Evolutionary conservation across 53 echinoderm and acorn worm genomes (phyloP), one percentile per base, ranked within the genome.

Genomic region (Stichopus horrens): DNA sequence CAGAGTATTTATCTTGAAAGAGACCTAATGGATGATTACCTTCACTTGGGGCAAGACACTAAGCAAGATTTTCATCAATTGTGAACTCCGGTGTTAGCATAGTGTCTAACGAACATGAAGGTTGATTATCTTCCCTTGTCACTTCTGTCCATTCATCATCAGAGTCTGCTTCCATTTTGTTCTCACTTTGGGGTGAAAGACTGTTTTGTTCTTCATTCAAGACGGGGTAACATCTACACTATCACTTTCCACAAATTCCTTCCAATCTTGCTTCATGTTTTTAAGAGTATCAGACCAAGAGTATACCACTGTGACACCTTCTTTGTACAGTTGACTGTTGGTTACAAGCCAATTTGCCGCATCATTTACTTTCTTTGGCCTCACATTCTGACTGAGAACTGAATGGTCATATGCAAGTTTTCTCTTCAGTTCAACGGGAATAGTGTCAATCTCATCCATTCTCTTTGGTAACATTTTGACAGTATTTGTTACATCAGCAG

Each of bases 371-470:
- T 83, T 91, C n/a, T 74, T 65, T 83, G 91, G 91, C 74, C 88
- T 82, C 7, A 91, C 82, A 88, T 88, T 88, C 58, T 90, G 75
- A 73, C 84, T 83, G 51, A 22, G 55, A 53, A 90, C 84, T 73
- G 73, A n/a, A 83, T 83, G 74, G 22, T 85, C 74, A 55, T 85
- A 90, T 21, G 55, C 52, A 74, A 90, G 85, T 84, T 83, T 83
- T 90, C 90, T 90, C 74, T 90, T 90, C n/a, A 90, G 73, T 90
- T 90, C 83, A 4, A 90, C 83, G 9, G 90, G 90, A 74, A 90
- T 83, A 53, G 83, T 90, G 6, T 57, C 75, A 56, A 51, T 74
- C 13, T 90, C 74, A 73, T 58, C 65, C 52, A 83, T 81, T 58
- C 55, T 83, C 7, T 75, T 55, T 21, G 90, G 90, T 74, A 90